Evolutionary conservation across 1,140 invertebrate species (phyloP), one percentile per base, ranked within the genome.

Genomic region (Saccostrea glomerata): DNA sequence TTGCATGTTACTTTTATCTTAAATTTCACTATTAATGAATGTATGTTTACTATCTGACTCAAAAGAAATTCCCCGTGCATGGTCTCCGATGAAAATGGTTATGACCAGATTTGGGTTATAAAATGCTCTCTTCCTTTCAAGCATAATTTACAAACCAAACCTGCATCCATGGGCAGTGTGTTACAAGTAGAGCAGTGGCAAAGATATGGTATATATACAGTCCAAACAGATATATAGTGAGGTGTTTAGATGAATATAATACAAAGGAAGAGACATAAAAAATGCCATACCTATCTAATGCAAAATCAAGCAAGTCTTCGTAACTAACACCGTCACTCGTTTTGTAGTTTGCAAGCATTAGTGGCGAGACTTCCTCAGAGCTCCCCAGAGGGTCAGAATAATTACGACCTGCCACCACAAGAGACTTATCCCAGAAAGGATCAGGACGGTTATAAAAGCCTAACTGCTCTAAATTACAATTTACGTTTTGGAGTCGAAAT

Each of bases 221-320:
- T 20, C 15, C 23, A 63, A 60, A 85, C 36, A 36, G 17, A 66
- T 40, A 40, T 36, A 36, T 60, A n/a, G 60, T 66, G 36, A 40
- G 55, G 56, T 36, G 60, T 77, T 56, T 56, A 82, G 58, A 47
- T 56, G 70, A 54, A 54, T 66, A 84, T 30, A 84, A 85, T 40
- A 84, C 25, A 85, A n/a, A 84, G 56, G 56, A 73, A 83, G 58
- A 87, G 30, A 89, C n/a, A 90, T 86, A 88, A 90, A 91, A 73
- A 84, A 84, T 73, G 89, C 88, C 82, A 90, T 94, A 94, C 92
- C 92, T 94, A 91, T 97, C 97, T 92, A 98, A 97, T 9, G 98
- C 97, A 95, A 98, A 98, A 92, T 98, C 98, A 47, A 98, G 95
- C 66, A 98, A 95, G 96, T 99, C 98, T 95, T 98, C 98, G 92